Conservation (phyloP, 2,113 vertebrate genomes). For the Tachuris rubrigastra region DNA sequence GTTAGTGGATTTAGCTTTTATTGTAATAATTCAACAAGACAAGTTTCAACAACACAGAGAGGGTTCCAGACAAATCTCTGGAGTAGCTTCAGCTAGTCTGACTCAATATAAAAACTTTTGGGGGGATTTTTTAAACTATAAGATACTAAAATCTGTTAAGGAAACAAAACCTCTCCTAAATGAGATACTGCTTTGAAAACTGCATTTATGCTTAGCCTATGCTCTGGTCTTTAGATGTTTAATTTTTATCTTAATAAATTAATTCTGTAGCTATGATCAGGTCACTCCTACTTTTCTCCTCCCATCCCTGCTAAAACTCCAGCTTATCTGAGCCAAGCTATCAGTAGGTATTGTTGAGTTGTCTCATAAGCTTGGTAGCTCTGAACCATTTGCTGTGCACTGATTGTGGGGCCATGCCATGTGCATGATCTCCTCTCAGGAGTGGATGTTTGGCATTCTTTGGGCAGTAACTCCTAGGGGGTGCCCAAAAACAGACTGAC, state of each 20-base stretch:
- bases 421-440: neutral
- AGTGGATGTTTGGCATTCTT: slow-evolving; percentile 40
- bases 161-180: neutral
- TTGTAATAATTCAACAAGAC: neutral
- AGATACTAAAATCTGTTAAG: neutral
- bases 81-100: neutral
- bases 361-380: slow-evolving; percentile 7
- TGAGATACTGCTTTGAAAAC: neutral
- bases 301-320: neutral
- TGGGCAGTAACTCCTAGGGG: neutral
- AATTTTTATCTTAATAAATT: neutral
- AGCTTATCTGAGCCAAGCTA: neutral
- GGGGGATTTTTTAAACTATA: neutral
- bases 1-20: neutral
- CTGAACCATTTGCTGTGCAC: neutral
- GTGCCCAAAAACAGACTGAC: neutral
- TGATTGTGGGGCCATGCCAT: neutral
- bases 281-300: neutral
- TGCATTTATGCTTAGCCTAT: neutral
- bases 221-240: neutral
- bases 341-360: neutral
- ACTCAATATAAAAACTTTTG: neutral
- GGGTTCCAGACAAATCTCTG: neutral
- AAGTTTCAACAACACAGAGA: neutral
- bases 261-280: neutral